Conservation (phyloP, 2,113 vertebrate species). For the Dryoscopus gambensis region DNA sequence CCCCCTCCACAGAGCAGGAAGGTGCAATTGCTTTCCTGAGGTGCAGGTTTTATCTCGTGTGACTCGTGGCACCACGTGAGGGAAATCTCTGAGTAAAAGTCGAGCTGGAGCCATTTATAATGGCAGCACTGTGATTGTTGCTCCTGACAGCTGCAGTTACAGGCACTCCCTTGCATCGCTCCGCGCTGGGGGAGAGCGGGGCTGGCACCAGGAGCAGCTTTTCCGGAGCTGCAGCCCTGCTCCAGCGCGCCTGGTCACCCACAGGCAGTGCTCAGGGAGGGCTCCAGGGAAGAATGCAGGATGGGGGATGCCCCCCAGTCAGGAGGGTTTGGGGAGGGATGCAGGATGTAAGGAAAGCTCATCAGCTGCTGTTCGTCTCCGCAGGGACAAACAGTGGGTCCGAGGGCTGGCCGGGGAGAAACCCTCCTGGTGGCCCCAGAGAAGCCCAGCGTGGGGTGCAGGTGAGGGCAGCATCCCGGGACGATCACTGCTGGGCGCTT, state of each 20-base stretch:
- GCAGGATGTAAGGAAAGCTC: neutral
- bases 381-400: neutral
- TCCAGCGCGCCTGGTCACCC: neutral
- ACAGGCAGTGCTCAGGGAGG: neutral
- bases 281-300: neutral
- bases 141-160: constrained; percentile 52
- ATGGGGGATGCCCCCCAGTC: neutral
- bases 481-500: neutral
- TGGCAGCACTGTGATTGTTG: neutral
- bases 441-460: too few species aligned
- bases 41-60: neutral
- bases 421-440: neutral
- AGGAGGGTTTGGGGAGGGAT: neutral
- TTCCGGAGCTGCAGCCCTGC: neutral
- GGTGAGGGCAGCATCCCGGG: neutral
- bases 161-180: neutral
- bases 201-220: neutral
- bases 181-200: accelerated
- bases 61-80: neutral
- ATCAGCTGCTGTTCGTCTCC: neutral
- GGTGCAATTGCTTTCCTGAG: neutral
- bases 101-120: constrained; percentile 37
- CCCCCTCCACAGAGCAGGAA: neutral
- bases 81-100: constrained; percentile 47
- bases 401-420: accelerated